phyloP scores from a whole-genome alignment of 1,140 invertebrate genomes.

The Eumaeus atala region DNA sequence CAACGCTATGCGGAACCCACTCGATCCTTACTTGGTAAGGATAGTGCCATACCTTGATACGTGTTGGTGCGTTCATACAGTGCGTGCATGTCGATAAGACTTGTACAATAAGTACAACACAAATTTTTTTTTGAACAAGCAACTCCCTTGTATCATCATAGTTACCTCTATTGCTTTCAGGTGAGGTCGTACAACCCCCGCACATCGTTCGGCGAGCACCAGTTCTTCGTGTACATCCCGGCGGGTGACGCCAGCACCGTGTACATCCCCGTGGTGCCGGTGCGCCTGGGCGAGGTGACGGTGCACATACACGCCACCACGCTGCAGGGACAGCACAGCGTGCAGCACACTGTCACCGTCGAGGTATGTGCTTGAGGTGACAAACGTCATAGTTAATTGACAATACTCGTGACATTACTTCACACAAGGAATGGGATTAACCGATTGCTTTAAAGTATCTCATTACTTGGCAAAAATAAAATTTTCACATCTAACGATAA shows the following conservation, averaged over 20 bases:
- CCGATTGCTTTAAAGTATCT: too few relatives aligned
- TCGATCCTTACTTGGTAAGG: too few relatives aligned
- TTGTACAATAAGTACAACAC: constrained; percentile 80
- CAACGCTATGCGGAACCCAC: too few relatives aligned
- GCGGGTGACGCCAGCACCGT: constrained; percentile 87
- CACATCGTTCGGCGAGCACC: constrained; percentile 92
- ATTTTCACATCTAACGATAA: too few relatives aligned
- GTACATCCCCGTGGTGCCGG: constrained; percentile 92
- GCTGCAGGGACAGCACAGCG: constrained; percentile 86
- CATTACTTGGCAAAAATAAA: too few relatives aligned
- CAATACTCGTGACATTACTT: too few relatives aligned
- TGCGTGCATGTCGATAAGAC: constrained; percentile 95
- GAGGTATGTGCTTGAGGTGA: constrained; percentile 70
- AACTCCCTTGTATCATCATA: too few relatives aligned
- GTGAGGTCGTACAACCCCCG: constrained; percentile 87
- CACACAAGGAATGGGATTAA: too few relatives aligned
- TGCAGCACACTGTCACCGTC: constrained; percentile 83
- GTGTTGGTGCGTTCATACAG: constrained; percentile 80
- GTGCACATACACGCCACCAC: constrained; percentile 90
- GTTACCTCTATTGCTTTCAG: constrained; percentile 28
- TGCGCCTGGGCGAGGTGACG: constrained; percentile 84
- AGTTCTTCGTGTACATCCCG: constrained; percentile 92
- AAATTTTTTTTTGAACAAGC: too few relatives aligned
- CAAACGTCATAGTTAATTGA: too few relatives aligned
- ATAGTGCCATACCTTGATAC: too few relatives aligned